phyloP scores from a whole-genome alignment of 2,888 invertebrate genomes.

The Endomychus coccineus region DNA sequence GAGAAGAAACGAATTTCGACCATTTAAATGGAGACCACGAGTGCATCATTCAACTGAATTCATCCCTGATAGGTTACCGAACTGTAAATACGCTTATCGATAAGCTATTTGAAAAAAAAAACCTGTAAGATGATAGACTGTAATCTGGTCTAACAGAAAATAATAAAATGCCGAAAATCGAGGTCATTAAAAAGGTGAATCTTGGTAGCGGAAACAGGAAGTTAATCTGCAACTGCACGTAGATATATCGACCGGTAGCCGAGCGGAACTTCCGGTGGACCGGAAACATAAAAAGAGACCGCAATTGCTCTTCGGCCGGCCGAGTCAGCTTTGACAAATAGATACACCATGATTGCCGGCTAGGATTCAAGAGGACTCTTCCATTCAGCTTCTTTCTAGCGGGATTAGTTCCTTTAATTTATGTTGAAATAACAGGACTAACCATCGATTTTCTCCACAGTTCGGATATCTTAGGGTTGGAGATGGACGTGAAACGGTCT shows the following conservation, averaged over 20 bases:
- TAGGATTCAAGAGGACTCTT: conserved; percentile 1
- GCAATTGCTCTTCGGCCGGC: conserved; percentile 40
- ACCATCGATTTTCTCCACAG: not conserved
- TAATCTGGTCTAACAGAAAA: too few species aligned
- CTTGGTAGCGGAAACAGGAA: conserved; percentile 43
- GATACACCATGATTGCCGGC: conserved; percentile 25
- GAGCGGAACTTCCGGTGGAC: conserved; percentile 45
- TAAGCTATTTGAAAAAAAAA: too few species aligned
- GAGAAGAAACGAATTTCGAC: too few species aligned
- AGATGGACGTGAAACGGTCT: too few species aligned
- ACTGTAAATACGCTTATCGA: too few species aligned
- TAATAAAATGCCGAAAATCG: conserved; percentile 25
- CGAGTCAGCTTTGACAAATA: conserved; percentile 37
- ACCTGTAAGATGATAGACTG: too few species aligned
- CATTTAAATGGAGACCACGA: too few species aligned
- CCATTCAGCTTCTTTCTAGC: conserved; percentile 5
- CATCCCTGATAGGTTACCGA: too few species aligned
- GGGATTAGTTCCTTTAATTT: conserved; percentile 9
- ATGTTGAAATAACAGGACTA: conserved; percentile 2
- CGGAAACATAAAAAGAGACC: conserved; percentile 47
- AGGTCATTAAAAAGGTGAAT: conserved; percentile 36
- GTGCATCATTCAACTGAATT: too few species aligned
- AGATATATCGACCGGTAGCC: conserved; percentile 44
- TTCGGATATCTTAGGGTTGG: too few species aligned
- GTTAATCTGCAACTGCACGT: conserved; percentile 46